phyloP scores from a whole-genome alignment of 2,113 vertebrate genomes.

The Thermophis baileyi region DNA sequence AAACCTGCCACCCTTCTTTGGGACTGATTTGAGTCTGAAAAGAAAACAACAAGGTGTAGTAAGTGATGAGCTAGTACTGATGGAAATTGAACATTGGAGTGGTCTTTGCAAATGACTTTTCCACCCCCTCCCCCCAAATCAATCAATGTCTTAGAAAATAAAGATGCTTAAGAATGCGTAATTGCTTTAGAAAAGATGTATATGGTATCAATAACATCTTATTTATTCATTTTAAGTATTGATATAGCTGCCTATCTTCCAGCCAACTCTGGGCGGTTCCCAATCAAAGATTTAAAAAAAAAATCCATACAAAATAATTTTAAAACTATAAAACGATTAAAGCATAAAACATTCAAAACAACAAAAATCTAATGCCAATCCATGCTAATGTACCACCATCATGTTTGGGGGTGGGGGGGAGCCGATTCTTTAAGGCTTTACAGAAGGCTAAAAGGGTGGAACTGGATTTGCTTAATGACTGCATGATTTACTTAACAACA shows the following conservation, averaged over 20 bases:
- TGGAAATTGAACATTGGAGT: neutral
- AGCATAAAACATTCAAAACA: neutral
- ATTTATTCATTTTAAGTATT: neutral
- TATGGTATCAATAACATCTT: neutral
- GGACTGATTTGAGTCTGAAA: constrained; percentile 90
- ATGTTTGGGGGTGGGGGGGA: neutral
- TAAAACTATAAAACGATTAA: neutral
- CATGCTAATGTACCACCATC: neutral
- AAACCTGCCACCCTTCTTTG: constrained; percentile 98
- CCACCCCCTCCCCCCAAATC: neutral
- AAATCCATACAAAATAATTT: neutral
- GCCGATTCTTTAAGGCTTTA: neutral
- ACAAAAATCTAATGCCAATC: neutral
- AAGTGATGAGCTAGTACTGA: neutral
- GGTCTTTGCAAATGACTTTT: neutral
- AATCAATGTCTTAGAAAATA: neutral
- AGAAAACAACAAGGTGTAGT: constrained; percentile 31
- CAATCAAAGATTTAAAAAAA: neutral
- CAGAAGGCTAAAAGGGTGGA: neutral
- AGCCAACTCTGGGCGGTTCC: neutral
- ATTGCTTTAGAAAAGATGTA: neutral
- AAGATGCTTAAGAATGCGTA: neutral
- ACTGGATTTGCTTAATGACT: neutral
- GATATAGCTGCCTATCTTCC: neutral
- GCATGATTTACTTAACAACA: neutral